phyloP scores from a whole-genome alignment of 2,797 vertebrate species.

The Lateolabrax maculatus region DNA sequence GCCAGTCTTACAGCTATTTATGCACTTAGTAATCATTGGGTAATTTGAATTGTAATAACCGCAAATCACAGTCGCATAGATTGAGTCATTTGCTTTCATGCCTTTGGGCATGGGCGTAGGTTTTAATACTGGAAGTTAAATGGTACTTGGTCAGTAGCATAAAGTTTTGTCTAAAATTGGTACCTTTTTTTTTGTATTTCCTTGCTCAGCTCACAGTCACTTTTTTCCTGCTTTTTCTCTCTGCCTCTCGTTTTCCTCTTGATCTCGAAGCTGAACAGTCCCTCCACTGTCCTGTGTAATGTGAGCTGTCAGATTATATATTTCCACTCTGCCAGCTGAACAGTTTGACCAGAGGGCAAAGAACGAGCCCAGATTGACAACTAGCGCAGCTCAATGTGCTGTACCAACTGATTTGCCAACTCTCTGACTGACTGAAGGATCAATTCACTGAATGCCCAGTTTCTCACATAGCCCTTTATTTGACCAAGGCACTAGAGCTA shows the following conservation, averaged over 20 bases:
- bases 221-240: not conserved
- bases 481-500: constrained; percentile 12
- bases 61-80: constrained; percentile 11
- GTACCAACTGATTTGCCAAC: constrained; percentile 45
- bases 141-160: constrained; percentile 8
- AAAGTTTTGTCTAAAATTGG: constrained; percentile 11
- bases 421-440: constrained; percentile 51
- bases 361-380: constrained; percentile 54
- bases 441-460: constrained; percentile 27
- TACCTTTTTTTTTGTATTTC: constrained; percentile 16
- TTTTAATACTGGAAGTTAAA: constrained; percentile 18
- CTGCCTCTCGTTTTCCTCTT: constrained; percentile 17
- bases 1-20: constrained; percentile 4
- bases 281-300: constrained; percentile 65
- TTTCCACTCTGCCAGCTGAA: constrained; percentile 67
- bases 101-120: constrained; percentile 3
- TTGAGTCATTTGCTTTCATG: constrained; percentile 22
- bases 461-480: constrained; percentile 17
- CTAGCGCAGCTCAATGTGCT: constrained; percentile 38
- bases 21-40: constrained; percentile 41
- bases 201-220: constrained; percentile 5
- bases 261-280: constrained; percentile 55
- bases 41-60: constrained; percentile 31
- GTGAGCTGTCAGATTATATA: constrained; percentile 76
- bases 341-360: constrained; percentile 72